Percentiles rank a stretch among this genome's conserved stretches.
Evolutionary conservation across 2,113 vertebrate species (phyloP).

Genomic region (Haplochromis burtoni): DNA sequence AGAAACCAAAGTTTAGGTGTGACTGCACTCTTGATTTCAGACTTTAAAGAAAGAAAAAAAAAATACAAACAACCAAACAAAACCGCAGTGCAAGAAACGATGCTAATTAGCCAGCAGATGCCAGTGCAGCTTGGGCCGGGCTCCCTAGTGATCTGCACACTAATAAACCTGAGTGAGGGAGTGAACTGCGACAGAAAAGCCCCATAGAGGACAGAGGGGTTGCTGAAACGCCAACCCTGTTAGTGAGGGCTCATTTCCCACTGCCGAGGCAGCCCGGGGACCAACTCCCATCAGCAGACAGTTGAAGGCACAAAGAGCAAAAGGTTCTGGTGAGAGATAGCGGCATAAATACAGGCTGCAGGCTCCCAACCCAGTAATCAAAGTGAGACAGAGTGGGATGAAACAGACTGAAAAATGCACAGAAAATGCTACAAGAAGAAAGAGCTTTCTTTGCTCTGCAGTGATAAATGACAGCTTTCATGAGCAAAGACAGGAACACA

Average conservation of each 20-base stretch:
- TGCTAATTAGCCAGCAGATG: conserved; percentile 23
- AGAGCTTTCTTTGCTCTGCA: neutral
- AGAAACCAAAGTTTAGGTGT: neutral
- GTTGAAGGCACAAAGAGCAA: neutral
- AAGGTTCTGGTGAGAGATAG: neutral
- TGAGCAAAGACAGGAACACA: neutral
- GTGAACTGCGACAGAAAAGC: neutral
- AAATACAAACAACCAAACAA: neutral
- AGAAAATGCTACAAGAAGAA: neutral
- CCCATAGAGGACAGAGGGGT: neutral
- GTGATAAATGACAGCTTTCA: neutral
- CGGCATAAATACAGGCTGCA: neutral
- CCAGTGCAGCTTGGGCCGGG: neutral
- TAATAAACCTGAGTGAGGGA: conserved; percentile 4
- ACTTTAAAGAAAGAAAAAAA: neutral
- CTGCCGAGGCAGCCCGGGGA: neutral
- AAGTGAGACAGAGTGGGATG: neutral
- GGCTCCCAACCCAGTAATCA: neutral
- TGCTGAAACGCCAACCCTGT: conserved; percentile 4
- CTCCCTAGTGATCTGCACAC: conserved; percentile 35
- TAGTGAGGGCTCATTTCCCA: neutral
- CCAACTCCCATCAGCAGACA: neutral
- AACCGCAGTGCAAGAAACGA: neutral
- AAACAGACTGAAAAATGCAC: neutral
- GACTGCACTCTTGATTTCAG: neutral